Evolutionary conservation across 1,140 invertebrate genomes (phyloP), one percentile per base, ranked within the genome.

Genomic region (Solen grandis): DNA sequence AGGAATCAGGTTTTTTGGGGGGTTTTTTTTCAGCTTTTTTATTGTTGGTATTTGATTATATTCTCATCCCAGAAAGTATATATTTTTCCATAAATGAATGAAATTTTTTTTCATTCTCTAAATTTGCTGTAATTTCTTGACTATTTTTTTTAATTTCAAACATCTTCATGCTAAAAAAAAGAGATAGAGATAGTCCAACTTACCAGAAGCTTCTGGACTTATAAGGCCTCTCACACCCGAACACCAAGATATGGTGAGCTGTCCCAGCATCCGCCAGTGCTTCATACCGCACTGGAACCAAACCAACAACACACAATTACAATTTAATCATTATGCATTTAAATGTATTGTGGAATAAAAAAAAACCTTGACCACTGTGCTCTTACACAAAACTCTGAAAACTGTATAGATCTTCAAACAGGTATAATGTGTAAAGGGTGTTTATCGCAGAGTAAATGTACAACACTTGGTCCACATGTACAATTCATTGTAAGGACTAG

Each of bases 241-340:
- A 99, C 1, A 99, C 91, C 57, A 99, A 92, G 94, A 99, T 99
- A 91, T 99, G 98, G 93, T 99, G 98, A 25, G 97, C 97, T 5
- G 95, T 96, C 85, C 95, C 93, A 95, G 96, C 97, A n/a, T 96
- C 95, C 0, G 97, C 97, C 91, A 98, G 96, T 13, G 98, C 97
- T 91, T 97, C 94, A 93, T 98, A 99, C 79, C 96, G 97, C 87
- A 97, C 96, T 97, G 88, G 81, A 94, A 94, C 68, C 35, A 72
- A 8, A 63, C 22, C 1, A 77, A 82, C 2, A 57, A n/a, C n/a
- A n/a, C n/a, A n/a, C n/a, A n/a, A n/a, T n/a, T n/a, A n/a, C n/a
- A 35, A 29, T 46, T 54, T 57, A 25, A 29, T 35, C 19, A 25
- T 73, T 5, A 2, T 27, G 13, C 10, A 63, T 54, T 41, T 19